phyloP scores from a whole-genome alignment of 1,140 invertebrate genomes.

The Ptiloglossa arizonensis region DNA sequence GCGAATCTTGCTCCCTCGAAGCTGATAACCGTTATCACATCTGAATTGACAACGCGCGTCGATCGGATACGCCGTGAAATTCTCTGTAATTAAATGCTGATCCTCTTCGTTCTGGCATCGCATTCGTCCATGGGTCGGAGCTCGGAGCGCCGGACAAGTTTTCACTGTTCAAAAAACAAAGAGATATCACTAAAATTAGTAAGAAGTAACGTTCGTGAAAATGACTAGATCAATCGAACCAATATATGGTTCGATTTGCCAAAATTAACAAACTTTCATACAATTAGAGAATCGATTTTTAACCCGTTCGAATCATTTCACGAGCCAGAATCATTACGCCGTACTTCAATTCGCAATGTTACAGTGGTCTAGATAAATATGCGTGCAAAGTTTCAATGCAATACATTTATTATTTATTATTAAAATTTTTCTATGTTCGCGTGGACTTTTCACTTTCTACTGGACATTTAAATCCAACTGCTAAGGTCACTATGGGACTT shows the following conservation, averaged over 20 bases:
- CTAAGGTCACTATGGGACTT: no score
- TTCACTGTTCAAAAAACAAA: constrained; percentile 82
- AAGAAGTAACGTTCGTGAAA: neutral
- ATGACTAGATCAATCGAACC: neutral
- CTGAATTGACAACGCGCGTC: constrained; percentile 86
- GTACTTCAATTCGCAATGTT: no score
- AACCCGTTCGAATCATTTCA: no score
- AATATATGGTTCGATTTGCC: constrained; percentile 5
- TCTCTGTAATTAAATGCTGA: constrained; percentile 41
- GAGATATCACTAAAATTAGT: constrained; percentile 36
- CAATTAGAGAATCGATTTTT: no score
- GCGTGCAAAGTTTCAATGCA: no score
- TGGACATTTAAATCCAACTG: no score
- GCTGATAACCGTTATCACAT: constrained; percentile 85
- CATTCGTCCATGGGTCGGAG: constrained; percentile 84
- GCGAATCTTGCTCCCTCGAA: constrained; percentile 86
- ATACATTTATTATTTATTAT: no score
- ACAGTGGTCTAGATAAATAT: no score
- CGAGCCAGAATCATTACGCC: no score
- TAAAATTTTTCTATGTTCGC: no score
- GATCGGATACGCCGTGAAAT: constrained; percentile 78
- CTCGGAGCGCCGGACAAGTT: constrained; percentile 83
- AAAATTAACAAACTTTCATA: no score
- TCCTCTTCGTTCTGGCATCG: constrained; percentile 83
- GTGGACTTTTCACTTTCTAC: no score